phyloP scores from a whole-genome alignment of 2,888 invertebrate species.

The Ennomos erosarius region DNA sequence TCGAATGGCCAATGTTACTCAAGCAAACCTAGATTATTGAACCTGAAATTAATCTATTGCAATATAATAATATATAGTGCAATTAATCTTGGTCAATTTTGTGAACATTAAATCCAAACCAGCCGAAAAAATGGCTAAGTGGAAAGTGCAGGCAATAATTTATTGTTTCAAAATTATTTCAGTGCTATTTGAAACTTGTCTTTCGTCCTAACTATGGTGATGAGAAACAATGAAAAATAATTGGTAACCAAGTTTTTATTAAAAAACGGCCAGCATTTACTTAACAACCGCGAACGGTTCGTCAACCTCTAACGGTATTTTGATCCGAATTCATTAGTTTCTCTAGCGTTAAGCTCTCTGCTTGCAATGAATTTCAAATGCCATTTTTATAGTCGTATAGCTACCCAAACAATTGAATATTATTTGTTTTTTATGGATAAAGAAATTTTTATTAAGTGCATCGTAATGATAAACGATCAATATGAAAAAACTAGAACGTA shows the following conservation, averaged over 20 bases:
- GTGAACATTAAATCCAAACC: constrained; percentile 4
- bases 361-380: constrained; percentile 36
- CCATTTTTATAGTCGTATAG: constrained; percentile 28
- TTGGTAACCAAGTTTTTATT: constrained; percentile 43
- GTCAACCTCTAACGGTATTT: constrained; percentile 76
- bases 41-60: constrained; percentile 7
- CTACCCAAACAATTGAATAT: too few species aligned
- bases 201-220: constrained; percentile 37
- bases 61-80: too few species aligned
- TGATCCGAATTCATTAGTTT: constrained; percentile 68
- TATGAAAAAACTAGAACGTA: too few species aligned
- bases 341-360: constrained; percentile 40
- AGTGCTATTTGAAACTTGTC: constrained; percentile 32
- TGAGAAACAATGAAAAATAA: constrained; percentile 41
- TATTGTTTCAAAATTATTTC: constrained; percentile 11
- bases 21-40: neutral
- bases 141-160: constrained; percentile 15
- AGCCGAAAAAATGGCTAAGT: constrained; percentile 4
- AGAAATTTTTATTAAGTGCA: too few species aligned
- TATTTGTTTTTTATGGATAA: too few species aligned
- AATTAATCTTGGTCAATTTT: constrained; percentile 1
- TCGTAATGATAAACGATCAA: too few species aligned
- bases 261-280: constrained; percentile 55
- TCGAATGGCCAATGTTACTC: neutral
- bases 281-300: constrained; percentile 62